Evolutionary conservation across 1,140 invertebrate genomes (phyloP).

Genomic region (Bombus sylvicola): DNA sequence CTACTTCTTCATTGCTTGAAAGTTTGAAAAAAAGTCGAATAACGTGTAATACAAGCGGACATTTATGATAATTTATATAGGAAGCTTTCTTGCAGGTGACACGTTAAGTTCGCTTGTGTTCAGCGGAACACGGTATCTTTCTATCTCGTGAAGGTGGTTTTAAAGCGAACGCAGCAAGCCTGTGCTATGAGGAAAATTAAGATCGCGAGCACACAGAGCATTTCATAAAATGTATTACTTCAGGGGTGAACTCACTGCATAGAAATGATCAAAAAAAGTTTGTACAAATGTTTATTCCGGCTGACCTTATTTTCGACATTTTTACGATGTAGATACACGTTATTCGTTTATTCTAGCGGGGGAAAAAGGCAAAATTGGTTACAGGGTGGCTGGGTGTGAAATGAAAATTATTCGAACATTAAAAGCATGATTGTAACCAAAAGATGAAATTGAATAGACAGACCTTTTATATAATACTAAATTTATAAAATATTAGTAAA

Average conservation of each 20-base stretch:
- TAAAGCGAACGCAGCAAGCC: neutral
- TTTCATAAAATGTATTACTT: constrained; percentile 5
- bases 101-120: neutral
- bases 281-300: neutral
- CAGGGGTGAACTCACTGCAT: neutral
- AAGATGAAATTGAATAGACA: no score
- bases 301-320: neutral
- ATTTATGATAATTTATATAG: neutral
- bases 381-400: no score
- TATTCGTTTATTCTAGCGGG: neutral
- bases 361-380: no score
- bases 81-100: neutral
- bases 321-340: neutral
- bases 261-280: neutral
- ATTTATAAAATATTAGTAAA: no score
- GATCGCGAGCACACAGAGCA: neutral
- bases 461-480: no score
- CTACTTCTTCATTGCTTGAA: neutral
- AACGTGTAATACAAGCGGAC: neutral
- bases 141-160: neutral
- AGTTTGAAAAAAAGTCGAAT: neutral
- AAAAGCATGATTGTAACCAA: no score
- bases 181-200: neutral
- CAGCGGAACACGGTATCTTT: neutral
- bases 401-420: no score